These are phyloP conservation scores for Onychorhynchus coronatus DNA, from an alignment of 2,113 vertebrate genomes.

Conservation along the genomic window DNA sequence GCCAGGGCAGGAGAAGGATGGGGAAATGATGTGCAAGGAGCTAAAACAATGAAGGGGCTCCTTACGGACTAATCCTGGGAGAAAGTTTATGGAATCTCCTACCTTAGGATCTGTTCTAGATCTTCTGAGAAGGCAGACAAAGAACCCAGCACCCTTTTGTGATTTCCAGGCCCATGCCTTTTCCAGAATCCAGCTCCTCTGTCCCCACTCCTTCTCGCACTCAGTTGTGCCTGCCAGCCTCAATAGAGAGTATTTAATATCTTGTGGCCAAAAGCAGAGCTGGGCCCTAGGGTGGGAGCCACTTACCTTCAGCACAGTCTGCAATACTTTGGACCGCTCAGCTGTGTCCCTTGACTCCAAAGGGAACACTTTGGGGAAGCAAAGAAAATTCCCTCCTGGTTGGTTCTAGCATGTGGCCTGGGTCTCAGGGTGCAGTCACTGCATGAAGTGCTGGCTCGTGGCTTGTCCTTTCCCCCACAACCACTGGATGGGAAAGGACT, in stretches of 20 bases:
- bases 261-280: not conserved
- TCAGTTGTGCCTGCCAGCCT: not conserved
- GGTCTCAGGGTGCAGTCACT: not conserved
- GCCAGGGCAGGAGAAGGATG: not conserved
- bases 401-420: not conserved
- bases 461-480: not conserved
- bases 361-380: not conserved
- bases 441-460: not conserved
- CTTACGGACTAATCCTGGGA: not conserved
- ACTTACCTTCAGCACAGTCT: not conserved
- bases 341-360: no score
- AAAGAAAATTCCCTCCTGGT: not conserved
- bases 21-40: not conserved
- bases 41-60: fast-evolving
- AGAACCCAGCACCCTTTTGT: not conserved
- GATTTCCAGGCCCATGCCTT: not conserved
- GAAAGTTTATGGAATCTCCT: not conserved
- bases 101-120: not conserved
- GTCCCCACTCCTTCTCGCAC: not conserved
- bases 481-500: not conserved
- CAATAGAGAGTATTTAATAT: not conserved
- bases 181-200: not conserved
- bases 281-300: not conserved
- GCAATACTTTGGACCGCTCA: not conserved
- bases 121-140: not conserved